These are phyloP conservation scores for Tanytarsus gracilentus DNA, from an alignment of 2,888 invertebrate genomes.

Conservation along the genomic window DNA sequence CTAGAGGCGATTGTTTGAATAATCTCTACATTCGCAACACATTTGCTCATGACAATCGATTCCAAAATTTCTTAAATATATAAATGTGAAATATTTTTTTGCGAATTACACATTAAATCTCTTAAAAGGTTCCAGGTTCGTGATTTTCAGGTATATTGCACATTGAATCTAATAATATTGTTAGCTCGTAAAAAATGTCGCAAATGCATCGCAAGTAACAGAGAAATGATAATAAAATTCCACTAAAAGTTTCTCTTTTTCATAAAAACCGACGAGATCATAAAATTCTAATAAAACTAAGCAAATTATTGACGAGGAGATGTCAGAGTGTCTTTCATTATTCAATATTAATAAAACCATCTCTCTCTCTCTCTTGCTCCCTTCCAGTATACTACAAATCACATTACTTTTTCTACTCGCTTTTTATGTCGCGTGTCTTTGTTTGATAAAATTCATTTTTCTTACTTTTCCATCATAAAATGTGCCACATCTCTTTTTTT, in stretches of 20 bases:
- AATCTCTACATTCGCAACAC: too few relatives aligned
- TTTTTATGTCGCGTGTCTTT: slow-evolving; percentile 24
- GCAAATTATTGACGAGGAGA: slow-evolving; percentile 20
- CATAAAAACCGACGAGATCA: slow-evolving; percentile 18
- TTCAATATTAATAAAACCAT: slow-evolving; percentile 25
- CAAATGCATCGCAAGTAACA: slow-evolving; percentile 11
- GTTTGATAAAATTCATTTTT: slow-evolving; percentile 27
- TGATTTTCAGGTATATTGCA: too few relatives aligned
- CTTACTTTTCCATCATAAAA: slow-evolving; percentile 12
- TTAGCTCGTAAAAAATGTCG: not conserved
- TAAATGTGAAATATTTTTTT: too few relatives aligned
- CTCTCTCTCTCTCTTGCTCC: not conserved
- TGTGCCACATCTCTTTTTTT: not conserved
- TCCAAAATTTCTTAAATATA: too few relatives aligned
- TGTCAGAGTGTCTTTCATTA: slow-evolving; percentile 20
- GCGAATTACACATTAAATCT: too few relatives aligned
- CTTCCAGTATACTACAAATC: not conserved
- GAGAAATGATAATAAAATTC: slow-evolving; percentile 6
- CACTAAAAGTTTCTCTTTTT: slow-evolving; percentile 7
- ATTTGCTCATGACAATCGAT: too few relatives aligned
- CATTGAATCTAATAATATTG: slow-evolving; percentile 9
- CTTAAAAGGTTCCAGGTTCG: too few relatives aligned
- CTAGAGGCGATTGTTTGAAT: too few relatives aligned
- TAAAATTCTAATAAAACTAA: slow-evolving; percentile 27
- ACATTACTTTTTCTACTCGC: too few relatives aligned